phyloP scores from a whole-genome alignment of 2,888 invertebrate species.

The Cosmia trapezina region DNA sequence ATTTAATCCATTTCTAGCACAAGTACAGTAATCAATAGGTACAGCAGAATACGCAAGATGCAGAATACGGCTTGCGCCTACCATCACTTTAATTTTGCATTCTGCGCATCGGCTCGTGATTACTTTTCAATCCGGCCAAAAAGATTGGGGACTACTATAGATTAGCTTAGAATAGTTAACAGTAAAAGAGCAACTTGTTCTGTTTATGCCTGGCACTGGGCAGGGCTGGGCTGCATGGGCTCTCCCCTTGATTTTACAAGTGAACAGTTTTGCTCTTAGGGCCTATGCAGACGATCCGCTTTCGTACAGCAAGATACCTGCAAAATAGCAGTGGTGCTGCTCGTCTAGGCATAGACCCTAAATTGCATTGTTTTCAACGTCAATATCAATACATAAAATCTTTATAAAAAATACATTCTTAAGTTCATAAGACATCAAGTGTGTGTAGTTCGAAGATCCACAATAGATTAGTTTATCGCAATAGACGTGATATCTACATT shows the following conservation, averaged over 20 bases:
- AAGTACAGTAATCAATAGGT: background rate
- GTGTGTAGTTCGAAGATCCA: background rate
- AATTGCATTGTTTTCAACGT: background rate
- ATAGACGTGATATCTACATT: conserved; percentile 8
- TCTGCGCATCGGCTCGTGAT: no score
- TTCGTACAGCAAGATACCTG: background rate
- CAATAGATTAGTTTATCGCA: conserved; percentile 16
- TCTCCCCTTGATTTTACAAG: background rate
- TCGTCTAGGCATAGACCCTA: background rate
- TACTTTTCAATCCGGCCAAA: no score
- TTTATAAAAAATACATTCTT: background rate
- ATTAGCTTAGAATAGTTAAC: no score
- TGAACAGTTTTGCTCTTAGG: background rate
- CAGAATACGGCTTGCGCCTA: no score
- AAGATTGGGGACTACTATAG: no score
- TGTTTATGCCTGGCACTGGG: no score
- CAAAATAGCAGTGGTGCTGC: background rate
- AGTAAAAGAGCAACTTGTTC: no score
- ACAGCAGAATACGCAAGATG: no score
- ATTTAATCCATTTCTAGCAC: background rate
- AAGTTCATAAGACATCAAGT: background rate
- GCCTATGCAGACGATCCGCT: background rate
- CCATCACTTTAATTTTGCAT: no score
- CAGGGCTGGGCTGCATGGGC: background rate
- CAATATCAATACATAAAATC: background rate